phyloP scores from a whole-genome alignment of 2,113 vertebrate genomes.

The Hyaena hyaena region DNA sequence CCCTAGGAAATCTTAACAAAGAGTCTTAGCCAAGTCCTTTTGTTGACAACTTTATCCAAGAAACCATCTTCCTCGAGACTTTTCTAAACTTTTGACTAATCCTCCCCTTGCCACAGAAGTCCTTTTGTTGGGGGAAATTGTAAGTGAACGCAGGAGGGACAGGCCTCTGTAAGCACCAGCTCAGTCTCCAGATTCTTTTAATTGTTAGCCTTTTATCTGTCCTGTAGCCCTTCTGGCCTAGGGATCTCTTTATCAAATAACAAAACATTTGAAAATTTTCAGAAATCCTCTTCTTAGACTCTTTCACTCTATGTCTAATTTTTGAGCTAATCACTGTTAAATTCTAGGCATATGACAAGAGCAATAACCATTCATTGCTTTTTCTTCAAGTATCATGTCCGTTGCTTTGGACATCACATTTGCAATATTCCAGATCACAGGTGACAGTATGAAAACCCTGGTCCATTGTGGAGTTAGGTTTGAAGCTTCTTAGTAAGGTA shows the following conservation, averaged over 20 bases:
- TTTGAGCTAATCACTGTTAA: slow-evolving; percentile 68
- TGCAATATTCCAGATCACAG: background rate
- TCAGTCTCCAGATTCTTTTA: slow-evolving; percentile 79
- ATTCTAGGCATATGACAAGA: background rate
- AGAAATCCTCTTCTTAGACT: slow-evolving; percentile 64
- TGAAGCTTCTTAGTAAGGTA: slow-evolving; percentile 10
- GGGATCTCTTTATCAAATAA: slow-evolving; percentile 79
- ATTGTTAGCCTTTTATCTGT: slow-evolving; percentile 79
- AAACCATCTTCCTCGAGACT: slow-evolving; percentile 83
- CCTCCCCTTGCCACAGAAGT: slow-evolving; percentile 81
- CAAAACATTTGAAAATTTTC: slow-evolving; percentile 69
- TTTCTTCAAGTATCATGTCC: background rate
- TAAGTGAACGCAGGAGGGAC: slow-evolving; percentile 79
- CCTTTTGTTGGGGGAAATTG: slow-evolving; percentile 82
- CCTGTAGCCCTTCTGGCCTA: slow-evolving; percentile 77
- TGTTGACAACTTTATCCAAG: slow-evolving; percentile 86
- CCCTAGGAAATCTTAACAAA: slow-evolving; percentile 82
- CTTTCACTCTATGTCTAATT: slow-evolving; percentile 53
- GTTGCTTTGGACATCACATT: background rate
- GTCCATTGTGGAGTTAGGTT: background rate
- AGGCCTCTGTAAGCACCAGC: slow-evolving; percentile 77
- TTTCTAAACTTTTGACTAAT: slow-evolving; percentile 85
- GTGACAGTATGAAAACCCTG: background rate
- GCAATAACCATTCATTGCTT: background rate
- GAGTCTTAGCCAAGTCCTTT: slow-evolving; percentile 84